These are phyloP conservation scores for Burhinus bistriatus DNA, from an alignment of 2,113 vertebrate species.

Conservation along the genomic window DNA sequence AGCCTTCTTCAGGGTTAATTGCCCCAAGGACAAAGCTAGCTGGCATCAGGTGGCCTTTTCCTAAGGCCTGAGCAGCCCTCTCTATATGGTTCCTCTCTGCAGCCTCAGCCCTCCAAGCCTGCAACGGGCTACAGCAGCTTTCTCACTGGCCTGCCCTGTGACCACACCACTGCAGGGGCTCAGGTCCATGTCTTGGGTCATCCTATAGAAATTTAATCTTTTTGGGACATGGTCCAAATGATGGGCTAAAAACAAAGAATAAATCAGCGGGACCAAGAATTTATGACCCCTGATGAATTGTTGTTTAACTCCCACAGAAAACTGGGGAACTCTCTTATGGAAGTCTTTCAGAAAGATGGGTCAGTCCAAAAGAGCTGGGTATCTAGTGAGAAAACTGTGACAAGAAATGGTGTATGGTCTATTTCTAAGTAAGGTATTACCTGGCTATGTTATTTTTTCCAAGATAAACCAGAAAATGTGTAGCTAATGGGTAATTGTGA, in stretches of 20 bases:
- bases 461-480: background rate
- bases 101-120: background rate
- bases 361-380: background rate
- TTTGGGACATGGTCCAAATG: background rate
- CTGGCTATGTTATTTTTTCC: background rate
- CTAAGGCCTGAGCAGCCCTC: background rate
- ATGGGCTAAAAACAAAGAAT: background rate
- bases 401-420: background rate
- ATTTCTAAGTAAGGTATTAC: background rate
- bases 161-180: accelerated
- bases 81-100: too few relatives aligned
- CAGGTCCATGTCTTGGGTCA: background rate
- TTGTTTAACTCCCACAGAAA: background rate
- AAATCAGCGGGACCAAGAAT: background rate
- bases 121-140: background rate
- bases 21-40: background rate
- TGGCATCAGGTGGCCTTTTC: background rate
- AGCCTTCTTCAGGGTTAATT: background rate
- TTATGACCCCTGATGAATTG: background rate
- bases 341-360: background rate
- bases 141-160: background rate
- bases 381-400: background rate
- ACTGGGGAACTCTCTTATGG: accelerated
- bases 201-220: background rate
- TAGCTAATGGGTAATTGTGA: background rate